These are phyloP conservation scores for Scaptomyza flava DNA, from an alignment of 2,888 invertebrate genomes.

Conservation along the genomic window DNA sequence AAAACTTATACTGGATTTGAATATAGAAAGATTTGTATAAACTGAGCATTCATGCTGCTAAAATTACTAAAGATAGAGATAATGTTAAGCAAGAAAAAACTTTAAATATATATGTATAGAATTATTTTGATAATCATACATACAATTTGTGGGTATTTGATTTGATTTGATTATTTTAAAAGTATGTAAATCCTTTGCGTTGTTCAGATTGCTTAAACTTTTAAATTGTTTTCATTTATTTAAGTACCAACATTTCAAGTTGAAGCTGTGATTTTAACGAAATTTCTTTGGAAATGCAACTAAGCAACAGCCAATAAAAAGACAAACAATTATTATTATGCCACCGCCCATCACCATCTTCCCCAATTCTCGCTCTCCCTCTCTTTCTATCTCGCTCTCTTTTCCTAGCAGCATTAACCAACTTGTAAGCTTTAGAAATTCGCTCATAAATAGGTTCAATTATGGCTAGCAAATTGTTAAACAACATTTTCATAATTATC, in stretches of 20 bases:
- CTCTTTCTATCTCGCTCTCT: neutral
- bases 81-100: too few species aligned
- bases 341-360: neutral
- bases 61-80: neutral
- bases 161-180: too few species aligned
- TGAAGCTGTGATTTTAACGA: too few species aligned
- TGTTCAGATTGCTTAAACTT: neutral
- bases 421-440: conserved; percentile 26
- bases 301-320: conserved; percentile 15
- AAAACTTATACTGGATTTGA: neutral
- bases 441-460: conserved; percentile 52
- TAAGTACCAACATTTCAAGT: too few species aligned
- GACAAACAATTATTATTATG: conserved; percentile 4
- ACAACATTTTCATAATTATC: conserved; percentile 64
- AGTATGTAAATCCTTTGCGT: too few species aligned
- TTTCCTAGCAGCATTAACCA: neutral
- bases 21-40: neutral
- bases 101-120: too few species aligned
- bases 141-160: neutral
- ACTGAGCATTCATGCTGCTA: neutral
- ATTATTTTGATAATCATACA: too few species aligned
- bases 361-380: neutral
- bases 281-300: conserved; percentile 15
- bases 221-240: too few species aligned
- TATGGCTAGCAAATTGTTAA: conserved; percentile 60